These are phyloP conservation scores for Tachysurus fulvidraco DNA, from an alignment of 2,113 vertebrate species.

Conservation along the genomic window DNA sequence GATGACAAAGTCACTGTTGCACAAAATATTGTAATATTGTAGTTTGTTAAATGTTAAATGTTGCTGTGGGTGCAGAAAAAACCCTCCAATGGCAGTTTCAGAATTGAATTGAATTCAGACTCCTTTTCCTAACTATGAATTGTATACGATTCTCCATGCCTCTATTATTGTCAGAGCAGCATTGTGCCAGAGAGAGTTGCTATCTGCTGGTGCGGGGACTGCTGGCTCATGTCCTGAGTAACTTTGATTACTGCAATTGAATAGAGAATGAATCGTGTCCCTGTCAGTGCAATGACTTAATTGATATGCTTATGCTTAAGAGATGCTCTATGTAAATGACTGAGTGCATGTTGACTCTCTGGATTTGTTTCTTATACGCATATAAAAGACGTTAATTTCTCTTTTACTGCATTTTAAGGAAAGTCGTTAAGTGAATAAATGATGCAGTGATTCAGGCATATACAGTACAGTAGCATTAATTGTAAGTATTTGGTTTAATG, in stretches of 20 bases:
- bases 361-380: not conserved
- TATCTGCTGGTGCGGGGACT: not conserved
- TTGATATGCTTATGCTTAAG: constrained; percentile 12
- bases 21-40: not conserved
- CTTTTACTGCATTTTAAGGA: not conserved
- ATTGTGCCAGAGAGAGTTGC: not conserved
- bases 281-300: constrained; percentile 11
- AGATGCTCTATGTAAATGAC: not conserved
- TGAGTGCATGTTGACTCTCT: not conserved
- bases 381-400: not conserved
- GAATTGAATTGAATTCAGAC: not conserved
- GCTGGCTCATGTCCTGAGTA: not conserved
- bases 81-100: not conserved
- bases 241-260: constrained; percentile 35
- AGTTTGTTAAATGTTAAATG: not conserved
- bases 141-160: not conserved
- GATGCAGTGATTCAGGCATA: not conserved
- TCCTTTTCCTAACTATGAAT: not conserved
- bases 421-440: not conserved
- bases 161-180: not conserved
- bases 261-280: constrained; percentile 7
- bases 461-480: not conserved
- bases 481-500: not conserved
- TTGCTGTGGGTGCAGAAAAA: not conserved
- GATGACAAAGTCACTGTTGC: not conserved